phyloP scores from a whole-genome alignment of 2,888 invertebrate genomes.

The Pristionchus arcanus region DNA sequence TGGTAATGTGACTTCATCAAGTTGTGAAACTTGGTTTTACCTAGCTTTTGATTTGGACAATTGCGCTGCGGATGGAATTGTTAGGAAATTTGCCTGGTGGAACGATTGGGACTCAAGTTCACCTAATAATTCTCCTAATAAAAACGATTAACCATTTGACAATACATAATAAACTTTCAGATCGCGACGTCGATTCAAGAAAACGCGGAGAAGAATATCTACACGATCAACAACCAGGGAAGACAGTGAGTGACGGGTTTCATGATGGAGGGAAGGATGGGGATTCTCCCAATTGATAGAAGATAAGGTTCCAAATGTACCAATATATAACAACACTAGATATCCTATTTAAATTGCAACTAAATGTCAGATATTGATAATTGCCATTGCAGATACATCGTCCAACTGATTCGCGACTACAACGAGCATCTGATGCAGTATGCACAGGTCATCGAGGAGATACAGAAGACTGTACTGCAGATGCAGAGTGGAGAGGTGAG shows the following conservation, averaged over 20 bases:
- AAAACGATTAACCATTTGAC: too few relatives aligned
- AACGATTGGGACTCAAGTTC: too few relatives aligned
- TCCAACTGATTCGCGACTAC: constrained; percentile 57
- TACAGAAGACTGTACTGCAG: constrained; percentile 39
- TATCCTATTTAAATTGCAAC: too few relatives aligned
- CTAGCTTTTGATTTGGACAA: too few relatives aligned
- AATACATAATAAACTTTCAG: neutral
- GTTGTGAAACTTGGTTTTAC: too few relatives aligned
- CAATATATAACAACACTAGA: too few relatives aligned
- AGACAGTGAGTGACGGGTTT: constrained; percentile 30
- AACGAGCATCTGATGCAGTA: constrained; percentile 55
- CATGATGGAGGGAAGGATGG: neutral
- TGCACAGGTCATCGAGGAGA: constrained; percentile 55
- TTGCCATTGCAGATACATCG: constrained; percentile 55
- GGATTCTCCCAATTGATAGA: neutral
- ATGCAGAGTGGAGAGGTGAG: constrained; percentile 43
- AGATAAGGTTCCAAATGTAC: too few relatives aligned
- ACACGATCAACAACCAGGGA: constrained; percentile 28
- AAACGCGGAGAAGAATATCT: constrained; percentile 28
- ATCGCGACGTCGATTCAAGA: constrained; percentile 47
- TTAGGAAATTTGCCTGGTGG: too few relatives aligned
- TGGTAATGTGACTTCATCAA: too few relatives aligned
- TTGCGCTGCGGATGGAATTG: too few relatives aligned
- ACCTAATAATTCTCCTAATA: too few relatives aligned
- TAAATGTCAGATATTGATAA: neutral